These are phyloP conservation scores for Xenops minutus DNA, from an alignment of 2,797 vertebrate species.

Conservation along the genomic window DNA sequence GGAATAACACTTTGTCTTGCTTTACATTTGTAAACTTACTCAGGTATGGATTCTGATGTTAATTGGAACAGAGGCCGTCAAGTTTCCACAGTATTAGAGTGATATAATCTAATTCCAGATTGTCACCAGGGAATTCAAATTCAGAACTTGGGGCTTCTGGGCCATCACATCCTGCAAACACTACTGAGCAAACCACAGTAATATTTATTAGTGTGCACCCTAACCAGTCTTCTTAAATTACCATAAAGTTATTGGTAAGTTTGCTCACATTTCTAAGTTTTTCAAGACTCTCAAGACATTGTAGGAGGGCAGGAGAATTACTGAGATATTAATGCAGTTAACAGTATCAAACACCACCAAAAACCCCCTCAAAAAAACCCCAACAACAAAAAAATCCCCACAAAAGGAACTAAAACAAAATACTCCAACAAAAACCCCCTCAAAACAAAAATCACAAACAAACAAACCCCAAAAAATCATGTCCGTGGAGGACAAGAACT, in stretches of 20 bases:
- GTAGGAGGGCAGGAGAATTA: background rate
- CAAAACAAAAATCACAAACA: background rate
- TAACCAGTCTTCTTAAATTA: background rate
- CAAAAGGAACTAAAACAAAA: too few species aligned
- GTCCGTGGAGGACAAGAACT: background rate
- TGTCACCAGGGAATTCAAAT: background rate
- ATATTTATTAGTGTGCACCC: background rate
- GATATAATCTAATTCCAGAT: background rate
- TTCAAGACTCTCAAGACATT: background rate
- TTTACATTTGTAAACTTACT: background rate
- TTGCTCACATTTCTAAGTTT: background rate
- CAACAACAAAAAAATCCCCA: background rate
- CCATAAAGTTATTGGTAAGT: background rate
- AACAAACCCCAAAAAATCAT: accelerated
- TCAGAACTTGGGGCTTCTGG: background rate
- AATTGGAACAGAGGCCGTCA: background rate
- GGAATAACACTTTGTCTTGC: background rate
- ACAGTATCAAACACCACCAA: background rate
- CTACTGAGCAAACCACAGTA: background rate
- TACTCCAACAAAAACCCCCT: background rate
- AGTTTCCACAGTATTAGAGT: background rate
- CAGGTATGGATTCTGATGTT: background rate
- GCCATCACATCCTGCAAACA: background rate
- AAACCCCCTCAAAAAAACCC: background rate
- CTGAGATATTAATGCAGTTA: background rate